Evolutionary conservation across 2,888 invertebrate species (phyloP).

Genomic region (Cremastinae sp.): DNA sequence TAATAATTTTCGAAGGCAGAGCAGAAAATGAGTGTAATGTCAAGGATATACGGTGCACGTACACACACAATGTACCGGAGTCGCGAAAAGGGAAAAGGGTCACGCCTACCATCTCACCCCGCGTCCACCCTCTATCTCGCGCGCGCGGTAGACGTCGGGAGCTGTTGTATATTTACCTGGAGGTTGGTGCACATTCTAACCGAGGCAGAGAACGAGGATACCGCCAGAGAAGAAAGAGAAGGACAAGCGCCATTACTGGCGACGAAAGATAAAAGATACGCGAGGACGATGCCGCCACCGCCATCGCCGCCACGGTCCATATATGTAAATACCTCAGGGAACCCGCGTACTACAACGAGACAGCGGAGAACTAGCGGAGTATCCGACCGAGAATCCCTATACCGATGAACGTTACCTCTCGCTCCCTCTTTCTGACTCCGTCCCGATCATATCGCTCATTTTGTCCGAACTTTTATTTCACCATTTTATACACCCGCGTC

Average conservation of each 20-base stretch:
- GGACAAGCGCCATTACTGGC: constrained; percentile 72
- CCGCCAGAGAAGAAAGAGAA: constrained; percentile 45
- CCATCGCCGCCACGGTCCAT: constrained; percentile 71
- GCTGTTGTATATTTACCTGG: constrained; percentile 70
- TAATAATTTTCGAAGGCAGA: too few relatives aligned
- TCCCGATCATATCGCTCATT: constrained; percentile 31
- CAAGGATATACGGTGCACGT: too few relatives aligned
- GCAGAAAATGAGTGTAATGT: neutral
- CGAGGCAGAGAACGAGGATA: constrained; percentile 69
- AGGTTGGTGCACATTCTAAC: constrained; percentile 33
- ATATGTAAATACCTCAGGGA: constrained; percentile 79
- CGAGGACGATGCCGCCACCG: constrained; percentile 70
- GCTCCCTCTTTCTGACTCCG: neutral
- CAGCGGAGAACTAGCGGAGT: constrained; percentile 39
- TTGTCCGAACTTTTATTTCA: neutral
- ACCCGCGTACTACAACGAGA: constrained; percentile 71
- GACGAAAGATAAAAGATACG: constrained; percentile 79
- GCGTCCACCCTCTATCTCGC: constrained; percentile 68
- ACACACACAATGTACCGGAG: neutral
- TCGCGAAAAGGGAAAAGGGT: constrained; percentile 56
- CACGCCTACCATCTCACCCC: constrained; percentile 70
- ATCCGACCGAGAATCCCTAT: constrained; percentile 37
- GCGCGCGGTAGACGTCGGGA: constrained; percentile 43
- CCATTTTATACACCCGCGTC: too few relatives aligned
- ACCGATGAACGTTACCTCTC: constrained; percentile 8